phyloP scores from a whole-genome alignment of 2,888 invertebrate genomes.

The Drosophila prolongata region DNA sequence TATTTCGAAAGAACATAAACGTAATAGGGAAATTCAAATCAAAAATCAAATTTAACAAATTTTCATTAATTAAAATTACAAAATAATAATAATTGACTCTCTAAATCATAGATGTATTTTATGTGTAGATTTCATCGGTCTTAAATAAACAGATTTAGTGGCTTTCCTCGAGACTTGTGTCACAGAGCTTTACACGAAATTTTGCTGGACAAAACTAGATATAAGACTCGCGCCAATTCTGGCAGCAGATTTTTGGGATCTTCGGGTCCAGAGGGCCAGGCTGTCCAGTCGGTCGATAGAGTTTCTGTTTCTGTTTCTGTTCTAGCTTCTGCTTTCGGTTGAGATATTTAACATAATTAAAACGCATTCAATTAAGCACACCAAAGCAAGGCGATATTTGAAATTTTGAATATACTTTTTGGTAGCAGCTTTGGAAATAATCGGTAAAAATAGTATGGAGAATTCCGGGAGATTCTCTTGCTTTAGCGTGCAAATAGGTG shows the following conservation, averaged over 20 bases:
- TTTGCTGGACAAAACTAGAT: constrained; percentile 66
- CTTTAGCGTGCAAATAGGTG: constrained; percentile 27
- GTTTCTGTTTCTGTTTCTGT: constrained; percentile 21
- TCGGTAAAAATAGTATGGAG: constrained; percentile 13
- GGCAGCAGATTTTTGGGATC: constrained; percentile 38
- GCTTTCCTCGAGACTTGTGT: constrained; percentile 14
- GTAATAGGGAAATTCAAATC: constrained; percentile 48
- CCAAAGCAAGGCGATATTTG: constrained; percentile 63
- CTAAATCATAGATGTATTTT: constrained; percentile 27
- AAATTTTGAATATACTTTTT: constrained; percentile 15
- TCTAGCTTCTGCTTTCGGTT: constrained; percentile 63
- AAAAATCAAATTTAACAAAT: constrained; percentile 56
- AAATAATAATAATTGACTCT: constrained; percentile 47
- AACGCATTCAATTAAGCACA: constrained; percentile 76
- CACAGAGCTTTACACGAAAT: constrained; percentile 56
- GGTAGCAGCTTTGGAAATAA: constrained; percentile 34
- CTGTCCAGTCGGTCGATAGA: constrained; percentile 19
- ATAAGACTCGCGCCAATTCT: constrained; percentile 56
- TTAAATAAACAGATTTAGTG: constrained; percentile 51
- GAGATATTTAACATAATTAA: constrained; percentile 75
- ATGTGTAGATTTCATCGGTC: constrained; percentile 25
- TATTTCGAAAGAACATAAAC: constrained; percentile 57
- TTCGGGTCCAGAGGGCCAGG: constrained; percentile 30
- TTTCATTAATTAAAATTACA: constrained; percentile 52
- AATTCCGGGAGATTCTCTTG: constrained; percentile 40